Conservation (phyloP, 1,140 invertebrate genomes). For the Sitobion miscanthi region DNA sequence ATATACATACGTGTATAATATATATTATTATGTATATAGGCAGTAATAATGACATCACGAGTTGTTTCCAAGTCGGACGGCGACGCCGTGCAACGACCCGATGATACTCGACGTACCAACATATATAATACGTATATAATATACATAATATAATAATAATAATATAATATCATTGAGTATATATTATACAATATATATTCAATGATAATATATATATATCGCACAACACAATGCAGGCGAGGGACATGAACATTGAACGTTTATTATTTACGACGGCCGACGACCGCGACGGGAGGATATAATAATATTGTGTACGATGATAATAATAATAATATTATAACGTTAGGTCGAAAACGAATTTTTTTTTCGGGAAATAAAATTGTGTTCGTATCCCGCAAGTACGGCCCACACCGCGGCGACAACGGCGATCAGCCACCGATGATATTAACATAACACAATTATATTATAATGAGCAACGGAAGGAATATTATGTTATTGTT, state of each 20-base stretch:
- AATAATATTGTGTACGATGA: background rate
- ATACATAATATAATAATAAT: no score
- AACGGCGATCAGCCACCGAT: background rate
- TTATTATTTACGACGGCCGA: background rate
- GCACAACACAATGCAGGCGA: background rate
- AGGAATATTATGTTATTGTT: background rate
- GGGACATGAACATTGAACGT: background rate
- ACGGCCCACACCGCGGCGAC: background rate
- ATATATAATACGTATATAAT: no score
- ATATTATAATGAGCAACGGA: no score
- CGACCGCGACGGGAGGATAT: background rate
- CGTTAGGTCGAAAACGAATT: background rate
- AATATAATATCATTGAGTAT: no score
- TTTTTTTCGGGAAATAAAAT: background rate
- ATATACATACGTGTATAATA: background rate
- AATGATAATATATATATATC: background rate
- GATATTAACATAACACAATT: background rate
- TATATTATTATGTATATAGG: background rate
- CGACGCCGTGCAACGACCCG: conserved; percentile 5
- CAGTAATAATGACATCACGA: conserved; percentile 15
- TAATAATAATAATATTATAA: background rate
- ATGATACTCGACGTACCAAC: background rate
- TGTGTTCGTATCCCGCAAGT: background rate
- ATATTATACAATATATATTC: no score
- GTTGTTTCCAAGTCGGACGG: background rate